Evolutionary conservation across 2,113 vertebrate genomes (phyloP).

Genomic region (Aspiorhynchus laticeps): DNA sequence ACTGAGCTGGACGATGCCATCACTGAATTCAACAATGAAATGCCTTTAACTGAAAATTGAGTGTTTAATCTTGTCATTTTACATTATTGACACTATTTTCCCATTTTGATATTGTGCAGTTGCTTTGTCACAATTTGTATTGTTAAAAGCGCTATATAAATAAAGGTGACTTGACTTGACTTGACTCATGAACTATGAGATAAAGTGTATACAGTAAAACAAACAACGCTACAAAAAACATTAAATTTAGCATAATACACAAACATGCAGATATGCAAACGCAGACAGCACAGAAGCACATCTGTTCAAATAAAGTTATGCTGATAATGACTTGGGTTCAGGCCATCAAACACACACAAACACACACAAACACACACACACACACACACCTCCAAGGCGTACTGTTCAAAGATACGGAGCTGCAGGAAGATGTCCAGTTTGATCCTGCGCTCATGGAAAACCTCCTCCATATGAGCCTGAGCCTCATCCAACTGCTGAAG

Average conservation of each 20-base stretch:
- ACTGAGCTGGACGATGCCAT: too few relatives aligned
- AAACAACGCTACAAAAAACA: not conserved
- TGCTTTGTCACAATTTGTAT: too few relatives aligned
- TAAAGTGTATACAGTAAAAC: not conserved
- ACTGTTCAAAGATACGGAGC: constrained; percentile 88
- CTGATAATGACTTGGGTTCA: constrained; percentile 32
- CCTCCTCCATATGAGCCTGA: constrained; percentile 89
- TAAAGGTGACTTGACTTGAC: too few relatives aligned
- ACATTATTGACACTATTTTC: too few relatives aligned
- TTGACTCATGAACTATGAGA: not conserved
- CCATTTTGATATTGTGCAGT: too few relatives aligned
- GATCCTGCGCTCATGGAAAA: constrained; percentile 88
- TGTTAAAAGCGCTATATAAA: too few relatives aligned
- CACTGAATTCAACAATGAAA: too few relatives aligned
- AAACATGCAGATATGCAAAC: not conserved
- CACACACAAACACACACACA: not conserved
- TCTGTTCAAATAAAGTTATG: constrained; percentile 26
- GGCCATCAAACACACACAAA: constrained; percentile 10
- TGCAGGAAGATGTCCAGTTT: constrained; percentile 90
- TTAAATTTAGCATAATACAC: not conserved
- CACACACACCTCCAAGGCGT: constrained; percentile 87
- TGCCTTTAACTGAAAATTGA: too few relatives aligned
- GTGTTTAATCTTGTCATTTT: too few relatives aligned
- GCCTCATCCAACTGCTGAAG: constrained; percentile 89
- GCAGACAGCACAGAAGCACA: not conserved